phyloP scores from a whole-genome alignment of 2,888 invertebrate genomes.

The Dynastes tityus region DNA sequence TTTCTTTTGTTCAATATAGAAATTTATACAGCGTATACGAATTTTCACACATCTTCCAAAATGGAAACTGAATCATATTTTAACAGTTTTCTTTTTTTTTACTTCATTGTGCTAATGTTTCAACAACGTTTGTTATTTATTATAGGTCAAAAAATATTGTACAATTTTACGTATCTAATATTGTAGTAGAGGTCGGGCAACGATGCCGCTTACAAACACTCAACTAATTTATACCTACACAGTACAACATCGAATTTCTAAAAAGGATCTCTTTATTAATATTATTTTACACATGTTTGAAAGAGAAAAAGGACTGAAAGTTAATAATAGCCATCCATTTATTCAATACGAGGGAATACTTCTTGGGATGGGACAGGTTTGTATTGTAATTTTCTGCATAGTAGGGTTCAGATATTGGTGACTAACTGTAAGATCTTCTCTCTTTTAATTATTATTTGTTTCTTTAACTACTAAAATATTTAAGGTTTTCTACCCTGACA shows the following conservation, averaged over 20 bases:
- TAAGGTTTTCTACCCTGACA: slow-evolving; percentile 83
- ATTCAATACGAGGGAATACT: slow-evolving; percentile 25
- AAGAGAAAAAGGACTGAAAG: slow-evolving; percentile 61
- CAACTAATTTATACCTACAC: slow-evolving; percentile 63
- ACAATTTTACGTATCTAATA: slow-evolving; percentile 71
- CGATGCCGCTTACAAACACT: slow-evolving; percentile 57
- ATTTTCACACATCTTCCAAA: slow-evolving; percentile 53
- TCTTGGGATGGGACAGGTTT: slow-evolving; percentile 48
- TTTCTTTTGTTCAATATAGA: slow-evolving; percentile 47
- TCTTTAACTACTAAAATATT: slow-evolving; percentile 63
- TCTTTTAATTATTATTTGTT: slow-evolving; percentile 45
- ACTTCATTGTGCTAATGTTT: slow-evolving; percentile 41
- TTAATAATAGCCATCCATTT: slow-evolving; percentile 51
- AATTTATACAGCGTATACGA: slow-evolving; percentile 58
- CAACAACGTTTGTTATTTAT: slow-evolving; percentile 39
- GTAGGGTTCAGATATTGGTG: slow-evolving; percentile 22
- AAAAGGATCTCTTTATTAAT: slow-evolving; percentile 64
- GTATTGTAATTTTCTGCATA: slow-evolving; percentile 45
- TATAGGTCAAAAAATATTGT: slow-evolving; percentile 66
- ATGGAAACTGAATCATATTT: slow-evolving; percentile 47
- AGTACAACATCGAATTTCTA: slow-evolving; percentile 66
- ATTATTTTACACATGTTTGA: slow-evolving; percentile 60
- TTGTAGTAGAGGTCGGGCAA: slow-evolving; percentile 43
- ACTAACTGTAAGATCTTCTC: slow-evolving; percentile 40
- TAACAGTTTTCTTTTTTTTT: slow-evolving; percentile 44